Percentiles rank a stretch among this genome's conserved stretches.
phyloP scores from a whole-genome alignment of 2,113 vertebrate genomes.

The Bagarius yarrelli region DNA sequence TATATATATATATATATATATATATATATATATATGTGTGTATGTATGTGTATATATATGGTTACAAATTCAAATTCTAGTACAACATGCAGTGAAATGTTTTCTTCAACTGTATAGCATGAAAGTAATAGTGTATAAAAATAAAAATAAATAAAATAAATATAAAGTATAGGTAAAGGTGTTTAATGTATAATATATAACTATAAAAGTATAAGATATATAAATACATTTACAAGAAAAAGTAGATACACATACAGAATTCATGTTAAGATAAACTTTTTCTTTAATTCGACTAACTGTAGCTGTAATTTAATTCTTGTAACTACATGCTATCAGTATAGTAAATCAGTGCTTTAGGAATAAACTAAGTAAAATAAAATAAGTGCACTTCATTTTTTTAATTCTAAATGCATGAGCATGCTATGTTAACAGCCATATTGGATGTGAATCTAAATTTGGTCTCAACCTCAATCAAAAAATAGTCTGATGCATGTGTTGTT shows the following conservation, averaged over 20 bases:
- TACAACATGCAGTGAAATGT: too few relatives aligned
- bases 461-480: not conserved
- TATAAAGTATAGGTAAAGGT: not conserved
- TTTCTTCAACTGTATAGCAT: too few relatives aligned
- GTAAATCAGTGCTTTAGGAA: not conserved
- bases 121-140: too few relatives aligned
- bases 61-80: too few relatives aligned
- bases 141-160: not conserved
- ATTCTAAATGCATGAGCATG: not conserved
- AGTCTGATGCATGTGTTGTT: not conserved
- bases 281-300: not conserved
- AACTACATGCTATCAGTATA: not conserved
- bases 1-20: too few relatives aligned
- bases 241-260: not conserved
- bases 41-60: too few relatives aligned
- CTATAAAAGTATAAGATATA: too few relatives aligned
- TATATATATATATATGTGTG: too few relatives aligned
- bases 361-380: not conserved
- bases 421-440: not conserved
- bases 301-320: not conserved
- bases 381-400: not conserved
- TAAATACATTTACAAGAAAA: too few relatives aligned
- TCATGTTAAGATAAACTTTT: not conserved
- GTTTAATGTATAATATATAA: too few relatives aligned
- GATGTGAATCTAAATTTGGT: not conserved